Percentiles rank a stretch among this genome's conserved stretches.
These are phyloP conservation scores for Parotocinclus haroldoi DNA, from an alignment of 2,797 vertebrate genomes.

Conservation along the genomic window DNA sequence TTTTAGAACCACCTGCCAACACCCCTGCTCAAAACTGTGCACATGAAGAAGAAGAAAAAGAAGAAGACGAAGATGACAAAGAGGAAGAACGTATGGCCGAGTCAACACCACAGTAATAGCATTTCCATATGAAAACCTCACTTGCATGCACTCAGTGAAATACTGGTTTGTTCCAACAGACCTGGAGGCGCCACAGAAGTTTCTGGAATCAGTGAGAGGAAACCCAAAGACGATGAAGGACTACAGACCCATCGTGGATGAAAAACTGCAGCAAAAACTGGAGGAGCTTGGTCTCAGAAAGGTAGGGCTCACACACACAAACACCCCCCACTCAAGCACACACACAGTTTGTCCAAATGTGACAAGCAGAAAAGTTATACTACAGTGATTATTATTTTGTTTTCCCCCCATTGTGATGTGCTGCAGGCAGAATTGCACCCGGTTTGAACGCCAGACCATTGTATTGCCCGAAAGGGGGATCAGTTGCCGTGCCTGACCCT, in stretches of 20 bases:
- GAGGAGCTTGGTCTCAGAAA: conserved; percentile 60
- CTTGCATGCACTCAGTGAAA: neutral
- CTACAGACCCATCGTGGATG: conserved; percentile 57
- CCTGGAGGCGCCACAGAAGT: conserved; percentile 26
- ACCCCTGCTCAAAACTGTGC: conserved; percentile 30
- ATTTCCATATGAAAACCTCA: too few species aligned
- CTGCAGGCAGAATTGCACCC: too few species aligned
- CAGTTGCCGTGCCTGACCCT: too few species aligned
- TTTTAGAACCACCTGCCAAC: conserved; percentile 25
- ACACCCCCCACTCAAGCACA: neutral
- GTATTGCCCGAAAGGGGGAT: too few species aligned
- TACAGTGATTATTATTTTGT: too few species aligned
- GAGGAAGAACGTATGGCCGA: conserved; percentile 56
- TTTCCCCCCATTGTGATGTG: too few species aligned
- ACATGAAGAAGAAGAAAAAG: conserved; percentile 30
- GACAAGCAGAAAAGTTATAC: too few species aligned
- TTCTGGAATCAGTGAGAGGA: conserved; percentile 38
- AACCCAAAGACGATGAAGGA: conserved; percentile 56
- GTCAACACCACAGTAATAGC: too few species aligned
- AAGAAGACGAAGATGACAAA: too few species aligned
- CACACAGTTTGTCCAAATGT: too few species aligned
- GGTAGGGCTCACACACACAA: conserved; percentile 35
- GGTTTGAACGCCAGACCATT: too few species aligned
- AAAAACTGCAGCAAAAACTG: conserved; percentile 64
- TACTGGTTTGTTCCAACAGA: conserved; percentile 35